A percentile compares a stretch with the other conserved stretches of the same genome.
phyloP scores from a whole-genome alignment of 2,888 invertebrate genomes.

The Villa cingulata region DNA sequence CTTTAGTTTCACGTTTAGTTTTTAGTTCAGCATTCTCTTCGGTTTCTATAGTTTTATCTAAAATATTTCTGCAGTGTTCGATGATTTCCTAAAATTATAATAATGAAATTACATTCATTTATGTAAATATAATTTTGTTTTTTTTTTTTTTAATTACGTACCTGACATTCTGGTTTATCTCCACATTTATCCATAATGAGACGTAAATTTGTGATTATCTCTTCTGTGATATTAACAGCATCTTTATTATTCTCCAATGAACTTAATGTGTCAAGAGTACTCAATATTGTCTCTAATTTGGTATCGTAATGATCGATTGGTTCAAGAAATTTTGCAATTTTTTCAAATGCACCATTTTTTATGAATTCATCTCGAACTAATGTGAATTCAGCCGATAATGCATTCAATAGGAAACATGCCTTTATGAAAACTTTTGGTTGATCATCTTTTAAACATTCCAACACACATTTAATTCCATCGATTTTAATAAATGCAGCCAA shows the following conservation, averaged over 20 bases:
- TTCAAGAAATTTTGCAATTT: conserved; percentile 14
- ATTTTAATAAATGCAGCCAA: conserved; percentile 45
- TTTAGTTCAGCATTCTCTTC: too few relatives aligned
- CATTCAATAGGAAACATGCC: conserved; percentile 54
- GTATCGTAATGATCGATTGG: conserved; percentile 14
- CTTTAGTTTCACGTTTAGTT: too few relatives aligned
- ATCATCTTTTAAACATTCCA: conserved; percentile 44
- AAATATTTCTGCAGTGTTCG: too few relatives aligned
- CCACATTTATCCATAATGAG: conserved; percentile 7
- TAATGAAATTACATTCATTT: too few relatives aligned
- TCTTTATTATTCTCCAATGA: conserved; percentile 4
- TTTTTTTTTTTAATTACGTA: too few relatives aligned
- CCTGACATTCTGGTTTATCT: conserved; percentile 17
- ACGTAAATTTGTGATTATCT: neutral
- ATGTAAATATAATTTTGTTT: too few relatives aligned
- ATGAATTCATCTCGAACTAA: conserved; percentile 37
- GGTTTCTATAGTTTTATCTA: too few relatives aligned
- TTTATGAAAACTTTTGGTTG: conserved; percentile 50
- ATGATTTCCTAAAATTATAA: too few relatives aligned
- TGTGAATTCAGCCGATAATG: conserved; percentile 42
- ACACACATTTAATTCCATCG: conserved; percentile 52
- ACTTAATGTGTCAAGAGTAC: conserved; percentile 16
- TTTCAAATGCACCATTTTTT: conserved; percentile 15
- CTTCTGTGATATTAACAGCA: neutral
- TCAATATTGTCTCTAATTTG: conserved; percentile 19